Percentiles rank a stretch among this genome's conserved stretches.
phyloP scores from a whole-genome alignment of 2,888 invertebrate species.

The Trachelus stipa region DNA sequence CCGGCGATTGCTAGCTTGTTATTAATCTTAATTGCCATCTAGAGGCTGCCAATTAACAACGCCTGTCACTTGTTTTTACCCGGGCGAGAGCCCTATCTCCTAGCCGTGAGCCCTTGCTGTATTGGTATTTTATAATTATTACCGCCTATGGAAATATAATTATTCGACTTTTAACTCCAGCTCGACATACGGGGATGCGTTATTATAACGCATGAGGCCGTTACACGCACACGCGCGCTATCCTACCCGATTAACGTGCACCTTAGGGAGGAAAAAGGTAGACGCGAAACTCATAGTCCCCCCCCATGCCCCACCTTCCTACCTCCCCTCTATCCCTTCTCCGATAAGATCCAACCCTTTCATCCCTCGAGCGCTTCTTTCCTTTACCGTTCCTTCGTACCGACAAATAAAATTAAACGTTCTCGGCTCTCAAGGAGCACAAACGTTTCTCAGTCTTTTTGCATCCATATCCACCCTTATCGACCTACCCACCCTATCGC shows the following conservation, averaged over 20 bases:
- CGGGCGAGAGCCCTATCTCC: constrained; percentile 36
- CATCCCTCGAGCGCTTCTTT: not conserved
- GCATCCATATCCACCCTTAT: not conserved
- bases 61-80: constrained; percentile 59
- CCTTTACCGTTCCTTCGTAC: not conserved
- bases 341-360: not conserved
- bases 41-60: constrained; percentile 62
- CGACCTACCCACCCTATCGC: not conserved
- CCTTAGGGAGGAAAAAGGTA: not conserved
- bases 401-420: not conserved
- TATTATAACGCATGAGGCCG: constrained; percentile 42
- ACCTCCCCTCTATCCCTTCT: not conserved
- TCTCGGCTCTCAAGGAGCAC: not conserved
- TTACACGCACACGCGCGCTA: constrained; percentile 48
- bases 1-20: constrained; percentile 54
- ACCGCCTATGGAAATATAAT: constrained; percentile 41
- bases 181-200: constrained; percentile 25
- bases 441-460: not conserved
- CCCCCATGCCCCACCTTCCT: too few relatives aligned
- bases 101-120: constrained; percentile 18
- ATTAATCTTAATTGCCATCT: constrained; percentile 65
- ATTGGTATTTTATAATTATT: constrained; percentile 53
- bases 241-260: constrained; percentile 23
- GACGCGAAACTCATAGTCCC: not conserved
- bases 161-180: constrained; percentile 28